Conservation (phyloP, 1,140 invertebrate genomes). For the Pachyrhynchus sulphureomaculatus region DNA sequence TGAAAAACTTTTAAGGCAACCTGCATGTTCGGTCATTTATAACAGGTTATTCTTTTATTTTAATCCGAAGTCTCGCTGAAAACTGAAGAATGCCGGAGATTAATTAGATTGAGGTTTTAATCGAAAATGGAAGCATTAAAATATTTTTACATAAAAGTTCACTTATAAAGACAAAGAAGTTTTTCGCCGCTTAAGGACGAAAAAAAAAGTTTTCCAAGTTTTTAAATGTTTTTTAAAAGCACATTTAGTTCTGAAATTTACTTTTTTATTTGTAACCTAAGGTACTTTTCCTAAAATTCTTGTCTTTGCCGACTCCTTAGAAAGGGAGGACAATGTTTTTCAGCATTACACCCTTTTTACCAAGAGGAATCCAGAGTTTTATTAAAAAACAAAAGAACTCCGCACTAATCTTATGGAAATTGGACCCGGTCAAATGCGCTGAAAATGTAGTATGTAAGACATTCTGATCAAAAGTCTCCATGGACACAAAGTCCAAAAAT, state of each 20-base stretch:
- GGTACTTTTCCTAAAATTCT: no score
- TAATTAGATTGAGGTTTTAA: conserved; percentile 32
- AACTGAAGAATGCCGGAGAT: conserved; percentile 37
- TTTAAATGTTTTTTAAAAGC: neutral
- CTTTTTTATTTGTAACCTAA: no score
- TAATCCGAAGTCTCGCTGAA: conserved; percentile 25
- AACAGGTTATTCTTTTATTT: conserved; percentile 38
- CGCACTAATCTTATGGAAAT: no score
- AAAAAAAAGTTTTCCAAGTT: neutral
- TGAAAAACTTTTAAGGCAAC: conserved; percentile 34
- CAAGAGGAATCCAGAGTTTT: no score
- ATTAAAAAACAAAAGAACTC: no score
- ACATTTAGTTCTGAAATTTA: neutral
- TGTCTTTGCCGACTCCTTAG: no score
- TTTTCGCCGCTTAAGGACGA: neutral
- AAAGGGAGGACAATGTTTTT: no score
- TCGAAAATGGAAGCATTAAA: conserved; percentile 26
- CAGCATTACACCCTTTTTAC: no score
- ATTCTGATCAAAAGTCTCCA: no score
- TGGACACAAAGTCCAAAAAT: no score
- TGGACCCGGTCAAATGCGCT: no score
- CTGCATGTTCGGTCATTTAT: conserved; percentile 41
- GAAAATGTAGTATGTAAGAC: no score
- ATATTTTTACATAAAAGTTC: conserved; percentile 34
- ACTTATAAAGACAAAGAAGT: conserved; percentile 33